Evolutionary conservation across 2,113 vertebrate genomes (phyloP).

Genomic region (Phycodurus eques): DNA sequence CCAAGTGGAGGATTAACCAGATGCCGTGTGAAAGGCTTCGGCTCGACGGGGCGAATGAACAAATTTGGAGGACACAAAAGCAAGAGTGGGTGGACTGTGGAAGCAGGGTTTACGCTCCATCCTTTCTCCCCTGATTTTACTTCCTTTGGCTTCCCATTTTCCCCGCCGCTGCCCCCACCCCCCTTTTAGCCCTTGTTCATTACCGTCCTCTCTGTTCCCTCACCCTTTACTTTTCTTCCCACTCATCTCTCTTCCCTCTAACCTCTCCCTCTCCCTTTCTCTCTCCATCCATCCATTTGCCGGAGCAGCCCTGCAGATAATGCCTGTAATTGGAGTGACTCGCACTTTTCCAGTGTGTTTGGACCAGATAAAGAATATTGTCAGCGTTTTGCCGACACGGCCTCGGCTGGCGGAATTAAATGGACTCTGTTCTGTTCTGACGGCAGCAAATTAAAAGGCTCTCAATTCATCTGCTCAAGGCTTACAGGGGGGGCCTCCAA

Average conservation of each 20-base stretch:
- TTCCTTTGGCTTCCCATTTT: slow-evolving; percentile 38
- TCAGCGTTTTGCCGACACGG: slow-evolving; percentile 73
- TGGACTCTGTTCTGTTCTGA: slow-evolving; percentile 75
- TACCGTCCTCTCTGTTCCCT: slow-evolving; percentile 48
- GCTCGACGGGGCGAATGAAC: slow-evolving; percentile 36
- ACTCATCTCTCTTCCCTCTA: slow-evolving; percentile 33
- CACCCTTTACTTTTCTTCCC: slow-evolving; percentile 49
- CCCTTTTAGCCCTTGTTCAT: slow-evolving; percentile 46
- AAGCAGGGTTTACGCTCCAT: slow-evolving; percentile 32
- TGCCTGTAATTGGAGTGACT: slow-evolving; percentile 78
- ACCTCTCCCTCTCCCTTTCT: slow-evolving; percentile 38
- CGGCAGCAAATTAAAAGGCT: slow-evolving; percentile 75
- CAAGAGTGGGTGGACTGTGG: slow-evolving; percentile 16
- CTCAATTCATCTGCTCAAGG: slow-evolving; percentile 73
- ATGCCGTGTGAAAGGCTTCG: slow-evolving; percentile 52
- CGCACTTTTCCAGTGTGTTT: slow-evolving; percentile 76
- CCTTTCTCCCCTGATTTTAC: slow-evolving; percentile 42
- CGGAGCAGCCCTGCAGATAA: slow-evolving; percentile 72
- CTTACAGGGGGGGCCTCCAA: slow-evolving; percentile 64
- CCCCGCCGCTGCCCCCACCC: background rate
- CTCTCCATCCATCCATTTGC: slow-evolving; percentile 66
- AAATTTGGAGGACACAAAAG: slow-evolving; percentile 31
- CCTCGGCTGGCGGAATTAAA: slow-evolving; percentile 76
- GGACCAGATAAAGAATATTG: slow-evolving; percentile 77
- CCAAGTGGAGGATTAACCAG: slow-evolving; percentile 49